Percentiles rank a stretch among this genome's conserved stretches.
These are phyloP conservation scores for Pammene aurita DNA, from an alignment of 2,888 invertebrate genomes.

Conservation along the genomic window DNA sequence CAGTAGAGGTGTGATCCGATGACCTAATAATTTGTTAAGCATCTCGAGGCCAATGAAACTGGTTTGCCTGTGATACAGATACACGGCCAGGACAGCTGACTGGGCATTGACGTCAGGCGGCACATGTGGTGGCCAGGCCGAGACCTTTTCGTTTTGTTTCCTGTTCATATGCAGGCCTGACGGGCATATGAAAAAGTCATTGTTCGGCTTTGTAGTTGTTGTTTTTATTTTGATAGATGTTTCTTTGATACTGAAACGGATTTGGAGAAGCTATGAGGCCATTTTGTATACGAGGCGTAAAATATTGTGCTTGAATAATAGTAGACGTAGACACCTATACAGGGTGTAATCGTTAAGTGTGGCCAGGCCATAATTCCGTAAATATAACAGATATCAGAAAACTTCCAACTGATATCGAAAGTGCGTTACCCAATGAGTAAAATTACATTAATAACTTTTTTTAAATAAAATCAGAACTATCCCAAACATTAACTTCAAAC, in stretches of 20 bases:
- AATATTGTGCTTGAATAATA: no score
- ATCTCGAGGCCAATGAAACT: neutral
- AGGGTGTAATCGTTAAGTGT: no score
- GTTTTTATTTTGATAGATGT: neutral
- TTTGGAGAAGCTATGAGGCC: neutral
- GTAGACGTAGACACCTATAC: no score
- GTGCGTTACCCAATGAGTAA: no score
- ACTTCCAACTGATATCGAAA: no score
- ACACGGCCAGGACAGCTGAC: slow-evolving; percentile 16
- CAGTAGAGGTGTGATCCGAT: neutral
- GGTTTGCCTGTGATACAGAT: neutral
- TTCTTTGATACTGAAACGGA: neutral
- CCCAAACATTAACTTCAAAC: no score
- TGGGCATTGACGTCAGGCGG: slow-evolving; percentile 35
- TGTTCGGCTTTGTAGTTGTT: slow-evolving; percentile 5
- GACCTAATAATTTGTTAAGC: neutral
- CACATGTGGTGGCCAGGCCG: slow-evolving; percentile 38
- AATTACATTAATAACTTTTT: no score
- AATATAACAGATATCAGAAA: no score
- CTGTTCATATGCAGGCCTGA: slow-evolving; percentile 31
- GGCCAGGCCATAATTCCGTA: no score
- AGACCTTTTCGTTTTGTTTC: slow-evolving; percentile 39
- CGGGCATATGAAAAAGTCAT: slow-evolving; percentile 13
- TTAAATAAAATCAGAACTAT: no score
- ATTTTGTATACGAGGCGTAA: no score